phyloP scores from a whole-genome alignment of 2,888 invertebrate species.

The Cephus pulcher region DNA sequence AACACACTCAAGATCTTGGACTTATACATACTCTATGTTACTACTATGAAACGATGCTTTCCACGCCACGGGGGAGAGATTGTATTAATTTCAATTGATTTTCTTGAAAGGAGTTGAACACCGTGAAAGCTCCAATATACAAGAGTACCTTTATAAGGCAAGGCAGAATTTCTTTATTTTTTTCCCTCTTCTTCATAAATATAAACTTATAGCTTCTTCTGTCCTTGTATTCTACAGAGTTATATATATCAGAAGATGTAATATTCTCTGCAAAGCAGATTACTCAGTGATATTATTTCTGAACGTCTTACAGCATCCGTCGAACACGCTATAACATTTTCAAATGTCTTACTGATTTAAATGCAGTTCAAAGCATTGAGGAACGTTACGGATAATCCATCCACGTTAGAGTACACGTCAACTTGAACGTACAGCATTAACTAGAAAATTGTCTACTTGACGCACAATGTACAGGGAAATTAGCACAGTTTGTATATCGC shows the following conservation, averaged over 20 bases:
- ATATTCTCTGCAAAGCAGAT: background rate
- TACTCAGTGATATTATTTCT: background rate
- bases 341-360: background rate
- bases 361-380: background rate
- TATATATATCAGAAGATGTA: background rate
- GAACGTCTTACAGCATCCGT: background rate
- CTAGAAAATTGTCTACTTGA: background rate
- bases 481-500: background rate
- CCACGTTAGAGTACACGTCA: background rate
- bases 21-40: background rate
- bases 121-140: background rate
- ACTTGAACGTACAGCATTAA: background rate
- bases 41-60: background rate
- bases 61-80: background rate
- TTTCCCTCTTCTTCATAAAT: background rate
- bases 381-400: background rate
- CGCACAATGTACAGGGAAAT: background rate
- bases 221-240: background rate
- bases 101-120: background rate
- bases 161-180: background rate
- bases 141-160: background rate
- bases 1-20: background rate
- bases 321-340: background rate
- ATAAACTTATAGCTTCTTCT: background rate
- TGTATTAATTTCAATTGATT: background rate